A percentile compares a stretch with the other conserved stretches of the same genome.
Conservation (phyloP, 2,113 vertebrate genomes). For the Scalopus aquaticus region DNA sequence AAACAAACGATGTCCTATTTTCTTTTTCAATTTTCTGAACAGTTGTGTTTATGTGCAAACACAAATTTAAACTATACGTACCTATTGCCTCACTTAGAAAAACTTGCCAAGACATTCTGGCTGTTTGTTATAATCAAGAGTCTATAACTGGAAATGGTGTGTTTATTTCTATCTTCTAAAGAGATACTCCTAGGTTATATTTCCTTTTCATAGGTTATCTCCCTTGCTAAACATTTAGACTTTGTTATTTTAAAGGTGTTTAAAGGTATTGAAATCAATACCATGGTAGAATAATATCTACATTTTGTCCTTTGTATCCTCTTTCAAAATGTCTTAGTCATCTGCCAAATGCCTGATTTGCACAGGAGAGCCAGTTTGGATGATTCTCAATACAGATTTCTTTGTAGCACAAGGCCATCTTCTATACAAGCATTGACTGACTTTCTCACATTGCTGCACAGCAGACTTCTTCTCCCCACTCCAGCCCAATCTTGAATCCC, state of each 20-base stretch:
- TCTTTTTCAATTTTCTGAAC: not conserved
- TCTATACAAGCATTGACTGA: not conserved
- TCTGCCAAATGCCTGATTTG: not conserved
- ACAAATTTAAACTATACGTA: slow-evolving; percentile 14
- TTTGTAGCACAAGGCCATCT: not conserved
- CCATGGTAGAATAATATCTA: not conserved
- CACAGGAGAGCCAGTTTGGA: not conserved
- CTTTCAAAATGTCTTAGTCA: slow-evolving; percentile 28
- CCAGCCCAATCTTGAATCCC: not conserved
- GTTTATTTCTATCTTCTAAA: slow-evolving; percentile 13
- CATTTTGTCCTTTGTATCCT: not conserved
- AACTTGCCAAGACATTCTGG: not conserved
- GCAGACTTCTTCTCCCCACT: not conserved
- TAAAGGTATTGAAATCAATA: not conserved
- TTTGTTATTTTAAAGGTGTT: slow-evolving; percentile 16
- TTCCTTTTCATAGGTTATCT: not conserved
- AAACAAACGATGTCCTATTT: not conserved
- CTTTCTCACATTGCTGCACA: not conserved
- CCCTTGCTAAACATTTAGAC: slow-evolving; percentile 37
- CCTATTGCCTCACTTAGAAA: not conserved
- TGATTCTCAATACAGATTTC: not conserved
- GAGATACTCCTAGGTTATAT: not conserved
- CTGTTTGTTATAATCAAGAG: not conserved
- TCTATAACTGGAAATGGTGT: not conserved
- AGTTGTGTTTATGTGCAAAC: not conserved